Base-by-base conservation (phyloP, 2,888 invertebrate species). In the Eilema sororculum region DNA sequence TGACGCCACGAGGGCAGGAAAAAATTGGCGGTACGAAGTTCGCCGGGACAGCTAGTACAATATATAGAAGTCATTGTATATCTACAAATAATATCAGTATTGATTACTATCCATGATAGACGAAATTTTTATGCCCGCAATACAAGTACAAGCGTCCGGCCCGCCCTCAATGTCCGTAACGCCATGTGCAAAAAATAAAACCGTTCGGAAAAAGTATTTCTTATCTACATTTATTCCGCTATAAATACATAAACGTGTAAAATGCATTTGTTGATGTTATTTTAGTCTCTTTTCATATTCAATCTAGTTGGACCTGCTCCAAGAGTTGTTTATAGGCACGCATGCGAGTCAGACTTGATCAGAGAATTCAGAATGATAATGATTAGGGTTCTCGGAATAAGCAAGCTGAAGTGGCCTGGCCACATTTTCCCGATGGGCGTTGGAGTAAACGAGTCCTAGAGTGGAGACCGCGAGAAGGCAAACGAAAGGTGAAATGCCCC, bases 211-310 rank as follows among this genome's bases (percentile, higher is more conserved):
- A 30, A 12, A 60, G 60, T 28, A n/a, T 22, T 22, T 12, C n/a
- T n/a, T n/a, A n/a, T n/a, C 22, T 37, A 37, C 61, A n/a, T n/a
- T 61, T 24, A 24, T 62, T 37, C 6, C 41, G 60, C 73, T 75
- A 77, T 70, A 73, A 71, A 79, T 80, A 78, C n/a, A 62, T 78
- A 72, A 70, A 78, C 71, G 66, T 58, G 74, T 75, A 78, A 72
- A 68, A 65, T 57, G 58, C 57, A 81, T 76, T 74, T 72, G 70
- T 68, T 65, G n/a, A 62, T 58, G 73, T 67, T 80, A 81, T 81
- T 81, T 74, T 65, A 68, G 71, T 69, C 62, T 72, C 65, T 72
- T 80, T 81, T 78, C 76, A 77, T 80, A 81, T 77, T 75, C 74
- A 74, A 68, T 62, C 72, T 52, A 69, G 63, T 74, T 81, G 81